Base-by-base conservation (phyloP, 30 jellyfish, hydroid and myxozoan species). In the Rhopilema esculentum region DNA sequence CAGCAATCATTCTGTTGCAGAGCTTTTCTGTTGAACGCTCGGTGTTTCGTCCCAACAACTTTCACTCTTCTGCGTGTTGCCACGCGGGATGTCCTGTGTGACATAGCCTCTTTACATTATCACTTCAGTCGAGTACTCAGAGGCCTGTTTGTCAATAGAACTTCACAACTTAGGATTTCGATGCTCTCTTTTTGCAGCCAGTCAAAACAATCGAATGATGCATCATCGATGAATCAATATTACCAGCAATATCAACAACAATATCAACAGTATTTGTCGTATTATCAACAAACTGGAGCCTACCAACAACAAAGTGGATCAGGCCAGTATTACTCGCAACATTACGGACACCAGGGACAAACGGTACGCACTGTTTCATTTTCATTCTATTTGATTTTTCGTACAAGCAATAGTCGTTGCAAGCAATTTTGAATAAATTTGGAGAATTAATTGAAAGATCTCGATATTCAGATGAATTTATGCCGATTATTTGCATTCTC, bases 191-290 rank as follows among this genome's bases (percentile, higher is more conserved):
- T 65, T 62, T 30, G 22, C 70, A 83, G 92, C 24, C 92, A 83
- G 28, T 23, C 79, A 27, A 84, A 72, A 28, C 75, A 52, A 0
- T 27, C 66, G 66, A 27, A 79, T 17, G 93, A 71, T 62, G 69
- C 80, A 23, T 49, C 87, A 28, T 24, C 88, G 61, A 29, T 48
- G 63, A 86, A 52, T 66, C 95, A 86, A 68, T 86, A 86, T 65
- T 86, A 86, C 70, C 89, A 86, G 79, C 95, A 86, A 20, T 86
- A 76, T 28, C 89, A 86, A 2, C 95, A 79, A 22, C 80, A 86
- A 21, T 86, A 86, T 76, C 95, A 86, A 32, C 89, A 86, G 52
- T 86, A 86, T 27, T 16, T 86, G 53, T 75, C 95, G 0, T 86
- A 48, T 50, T 75, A 86, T 66, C 95, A 86, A 49, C 89, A 75